Conservation (phyloP, 2,113 vertebrate genomes). For the Halcyon malimbica region DNA sequence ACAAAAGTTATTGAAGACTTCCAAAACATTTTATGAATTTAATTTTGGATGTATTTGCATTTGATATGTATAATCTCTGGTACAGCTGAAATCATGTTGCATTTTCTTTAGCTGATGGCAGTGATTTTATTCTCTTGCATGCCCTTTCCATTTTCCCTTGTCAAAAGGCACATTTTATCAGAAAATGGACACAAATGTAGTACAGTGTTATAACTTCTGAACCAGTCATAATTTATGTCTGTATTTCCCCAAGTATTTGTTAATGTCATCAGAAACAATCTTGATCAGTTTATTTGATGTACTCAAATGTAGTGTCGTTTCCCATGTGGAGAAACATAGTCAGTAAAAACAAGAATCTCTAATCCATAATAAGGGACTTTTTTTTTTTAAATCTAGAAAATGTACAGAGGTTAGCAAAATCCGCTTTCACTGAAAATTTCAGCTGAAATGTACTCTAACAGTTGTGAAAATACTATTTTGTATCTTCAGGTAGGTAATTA, state of each 20-base stretch:
- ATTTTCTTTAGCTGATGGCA: background rate
- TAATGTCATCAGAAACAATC: background rate
- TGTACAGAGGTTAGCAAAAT: background rate
- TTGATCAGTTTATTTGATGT: background rate
- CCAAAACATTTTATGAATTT: background rate
- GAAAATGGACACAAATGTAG: background rate
- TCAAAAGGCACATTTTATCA: background rate
- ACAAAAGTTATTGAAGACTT: background rate
- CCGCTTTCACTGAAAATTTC: background rate
- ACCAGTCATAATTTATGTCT: background rate
- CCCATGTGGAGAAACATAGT: background rate
- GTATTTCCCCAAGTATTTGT: background rate
- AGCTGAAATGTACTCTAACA: background rate
- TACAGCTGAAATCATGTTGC: background rate
- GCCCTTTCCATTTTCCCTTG: background rate
- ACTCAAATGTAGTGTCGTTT: background rate
- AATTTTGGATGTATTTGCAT: background rate
- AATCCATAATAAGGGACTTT: background rate
- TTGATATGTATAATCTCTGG: background rate
- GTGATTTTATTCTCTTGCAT: background rate
- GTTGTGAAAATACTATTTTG: background rate
- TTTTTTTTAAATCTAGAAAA: background rate
- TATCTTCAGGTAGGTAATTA: background rate
- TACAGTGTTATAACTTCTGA: background rate
- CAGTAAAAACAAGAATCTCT: background rate